Evolutionary conservation across 1,140 invertebrate genomes (phyloP).

Genomic region (Venturia canescens): DNA sequence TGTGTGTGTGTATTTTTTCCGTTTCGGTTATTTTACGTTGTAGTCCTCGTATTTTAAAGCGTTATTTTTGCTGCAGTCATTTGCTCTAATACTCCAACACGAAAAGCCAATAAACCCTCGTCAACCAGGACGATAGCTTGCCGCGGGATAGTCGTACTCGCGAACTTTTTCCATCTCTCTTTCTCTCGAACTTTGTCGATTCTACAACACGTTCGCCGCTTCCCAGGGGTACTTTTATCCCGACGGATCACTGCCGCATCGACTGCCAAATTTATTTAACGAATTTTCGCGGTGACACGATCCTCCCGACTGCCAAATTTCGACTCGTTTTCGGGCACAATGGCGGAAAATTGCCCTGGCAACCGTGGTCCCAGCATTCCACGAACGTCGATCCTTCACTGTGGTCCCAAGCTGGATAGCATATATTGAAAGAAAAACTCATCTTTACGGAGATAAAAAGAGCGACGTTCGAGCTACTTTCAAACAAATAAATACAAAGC

Average conservation of each 20-base stretch:
- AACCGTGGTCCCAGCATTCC: background rate
- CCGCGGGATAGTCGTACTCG: slow-evolving; percentile 38
- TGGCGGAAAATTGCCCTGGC: slow-evolving; percentile 12
- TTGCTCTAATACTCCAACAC: slow-evolving; percentile 35
- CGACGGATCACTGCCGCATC: slow-evolving; percentile 52
- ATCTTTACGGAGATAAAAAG: background rate
- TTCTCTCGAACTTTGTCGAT: background rate
- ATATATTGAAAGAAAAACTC: background rate
- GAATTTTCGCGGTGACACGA: slow-evolving; percentile 49
- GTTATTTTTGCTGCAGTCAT: slow-evolving; percentile 38
- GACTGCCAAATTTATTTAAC: slow-evolving; percentile 67
- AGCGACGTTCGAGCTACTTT: background rate
- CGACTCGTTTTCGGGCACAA: background rate
- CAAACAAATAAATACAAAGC: too few relatives aligned
- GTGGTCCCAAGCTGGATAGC: background rate
- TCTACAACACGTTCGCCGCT: slow-evolving; percentile 26
- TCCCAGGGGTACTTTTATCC: slow-evolving; percentile 60
- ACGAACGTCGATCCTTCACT: too few relatives aligned
- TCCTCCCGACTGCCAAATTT: slow-evolving; percentile 10
- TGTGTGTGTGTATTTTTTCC: too few relatives aligned
- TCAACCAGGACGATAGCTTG: slow-evolving; percentile 59
- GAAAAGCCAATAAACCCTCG: slow-evolving; percentile 67
- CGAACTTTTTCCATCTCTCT: slow-evolving; percentile 20
- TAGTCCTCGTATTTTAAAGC: slow-evolving; percentile 1
- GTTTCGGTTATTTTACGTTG: background rate